Percentiles rank a stretch among this genome's conserved stretches.
Evolutionary conservation across 2,113 vertebrate species (phyloP).

Genomic region (Lanius collurio): DNA sequence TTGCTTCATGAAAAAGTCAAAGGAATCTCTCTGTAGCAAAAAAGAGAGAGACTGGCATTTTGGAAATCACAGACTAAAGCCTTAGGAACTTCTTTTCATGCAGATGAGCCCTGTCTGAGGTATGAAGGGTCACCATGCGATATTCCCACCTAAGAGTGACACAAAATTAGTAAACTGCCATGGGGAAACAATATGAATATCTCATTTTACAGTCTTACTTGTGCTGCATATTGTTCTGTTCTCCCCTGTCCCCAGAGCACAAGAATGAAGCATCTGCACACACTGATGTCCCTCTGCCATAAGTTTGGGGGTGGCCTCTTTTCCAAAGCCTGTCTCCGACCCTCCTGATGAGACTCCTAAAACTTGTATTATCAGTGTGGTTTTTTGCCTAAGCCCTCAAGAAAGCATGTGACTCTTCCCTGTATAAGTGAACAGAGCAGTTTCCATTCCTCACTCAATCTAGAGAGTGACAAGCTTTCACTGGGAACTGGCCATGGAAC

Average conservation of each 20-base stretch:
- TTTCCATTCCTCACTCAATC: not conserved
- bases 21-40: not conserved
- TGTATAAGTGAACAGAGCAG: not conserved
- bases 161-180: not conserved
- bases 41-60: not conserved
- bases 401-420: not conserved
- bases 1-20: not conserved
- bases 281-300: not conserved
- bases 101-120: not conserved
- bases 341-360: not conserved
- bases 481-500: not conserved
- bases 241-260: not conserved
- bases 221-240: not conserved
- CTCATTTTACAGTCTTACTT: not conserved
- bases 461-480: not conserved
- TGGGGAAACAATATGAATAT: not conserved
- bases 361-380: not conserved
- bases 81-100: not conserved
- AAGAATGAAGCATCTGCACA: not conserved
- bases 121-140: not conserved
- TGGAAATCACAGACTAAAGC: not conserved
- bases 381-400: not conserved
- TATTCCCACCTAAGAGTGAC: not conserved
- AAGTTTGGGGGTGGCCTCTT: not conserved
- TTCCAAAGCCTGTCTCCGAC: not conserved